Base-by-base conservation (phyloP, 2,888 invertebrate species). In the Reticulitermes lucifugus region DNA sequence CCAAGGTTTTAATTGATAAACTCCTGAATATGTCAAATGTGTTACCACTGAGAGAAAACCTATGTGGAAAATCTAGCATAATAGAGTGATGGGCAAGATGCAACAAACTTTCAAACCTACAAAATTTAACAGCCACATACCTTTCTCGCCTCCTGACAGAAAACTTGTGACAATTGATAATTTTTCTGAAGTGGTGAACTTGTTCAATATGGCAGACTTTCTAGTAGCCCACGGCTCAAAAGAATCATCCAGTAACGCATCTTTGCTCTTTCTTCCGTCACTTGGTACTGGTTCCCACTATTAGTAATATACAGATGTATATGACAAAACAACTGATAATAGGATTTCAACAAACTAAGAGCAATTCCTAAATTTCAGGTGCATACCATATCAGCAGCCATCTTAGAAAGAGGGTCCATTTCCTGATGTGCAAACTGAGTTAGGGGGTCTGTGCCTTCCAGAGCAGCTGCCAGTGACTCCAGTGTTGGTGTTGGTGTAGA, bases 141-240 rank as follows among this genome's bases (percentile, higher is more conserved):
- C 94, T 93, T 96, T 96, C 90, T 96, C 96, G 87, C 95, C 95
- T 85, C 96, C 96, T 9, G 95, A 94, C 79, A 98, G 91, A 89
- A 96, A 98, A 90, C 97, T 98, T 73, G 97, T 97, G 2, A 97
- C 94, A 88, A 98, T 97, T 0, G 97, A 96, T 51, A 99, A 91
- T 90, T 97, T 98, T 91, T 98, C 98, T 21, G 96, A 97, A 83
- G 99, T 99, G 59, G 98, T 98, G 89, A 96, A 99, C 90, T 96
- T 96, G 88, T 94, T 95, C 21, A 99, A 92, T 89, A 99, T 98
- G n/a, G 93, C 92, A 79, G 93, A 90, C 87, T 96, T 94, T 89
- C 95, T 95, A 1, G 93, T 91, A 87, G 92, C 93, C 99, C 99
- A 99, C 22, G 95, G 94, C 89, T 96, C 95, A 87, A 95, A 91